Base-by-base conservation (phyloP, 2,888 invertebrate species). In the Fragum whitleyi region DNA sequence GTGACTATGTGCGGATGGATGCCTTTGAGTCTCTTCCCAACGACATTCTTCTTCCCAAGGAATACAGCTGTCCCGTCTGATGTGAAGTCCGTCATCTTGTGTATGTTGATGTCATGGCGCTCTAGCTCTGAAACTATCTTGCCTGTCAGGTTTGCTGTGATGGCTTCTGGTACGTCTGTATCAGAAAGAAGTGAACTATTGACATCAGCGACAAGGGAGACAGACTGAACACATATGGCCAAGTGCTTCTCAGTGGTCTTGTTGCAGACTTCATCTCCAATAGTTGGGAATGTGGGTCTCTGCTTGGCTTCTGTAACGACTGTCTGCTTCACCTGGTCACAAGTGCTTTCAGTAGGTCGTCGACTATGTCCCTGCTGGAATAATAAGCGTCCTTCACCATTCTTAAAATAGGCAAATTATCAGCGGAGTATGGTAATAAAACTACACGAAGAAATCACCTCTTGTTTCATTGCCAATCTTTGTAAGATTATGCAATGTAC, bases 91-190 rank as follows among this genome's bases (percentile, higher is more conserved):
- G 77, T 39, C 79, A 82, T 74, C 7, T 81, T 51, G 1, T 73
- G 29, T 7, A 76, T 7, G n/a, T 57, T 0, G 2, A 81, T 51
- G 21, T 62, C 59, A 36, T 70, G n/a, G 0, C 62, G 23, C 0
- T 68, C 53, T 3, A 81, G 11, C 55, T 84, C 67, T 0, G 23
- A 36, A 1, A 32, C 23, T 2, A 84, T 76, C 16, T 21, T 59
- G 36, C 72, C 29, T 1, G 70, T 69, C 0, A 81, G 26, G 26
- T 42, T 75, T 83, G 65, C 36, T 85, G 73, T 68, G 84, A 85
- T 42, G 87, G 84, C 55, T 87, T 85, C 16, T 79, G 87, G 57
- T 86, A 83, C 32, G 85, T 86, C 28, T 77, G 69, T 26, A 79
- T 72, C 47, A 16, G 16, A 47, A 2, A 47, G 47, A 47, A 47